phyloP scores from a whole-genome alignment of 2,113 vertebrate genomes.

The human region DNA sequence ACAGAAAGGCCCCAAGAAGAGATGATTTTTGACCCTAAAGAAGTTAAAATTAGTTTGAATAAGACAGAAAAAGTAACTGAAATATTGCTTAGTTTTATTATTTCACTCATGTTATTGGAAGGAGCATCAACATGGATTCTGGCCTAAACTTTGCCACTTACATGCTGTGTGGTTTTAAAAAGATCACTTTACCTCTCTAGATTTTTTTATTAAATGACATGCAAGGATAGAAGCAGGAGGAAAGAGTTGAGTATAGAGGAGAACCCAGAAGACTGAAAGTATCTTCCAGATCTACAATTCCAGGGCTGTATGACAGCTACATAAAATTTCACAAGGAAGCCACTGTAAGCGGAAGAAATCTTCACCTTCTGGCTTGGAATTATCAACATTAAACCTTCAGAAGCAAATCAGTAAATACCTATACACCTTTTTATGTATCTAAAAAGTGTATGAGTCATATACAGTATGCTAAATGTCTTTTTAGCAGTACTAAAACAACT shows the following conservation, averaged over 20 bases:
- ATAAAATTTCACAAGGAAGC: background rate
- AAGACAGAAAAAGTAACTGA: slow-evolving; percentile 28
- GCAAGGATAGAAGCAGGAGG: background rate
- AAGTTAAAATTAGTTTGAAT: slow-evolving; percentile 20
- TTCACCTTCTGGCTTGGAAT: background rate
- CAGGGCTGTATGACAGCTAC: background rate
- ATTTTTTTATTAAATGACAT: background rate
- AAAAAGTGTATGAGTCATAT: background rate
- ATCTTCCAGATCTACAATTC: background rate
- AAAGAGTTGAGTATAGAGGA: background rate
- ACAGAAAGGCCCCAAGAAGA: background rate
- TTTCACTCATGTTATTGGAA: background rate
- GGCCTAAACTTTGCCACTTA: background rate
- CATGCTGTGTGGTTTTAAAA: background rate
- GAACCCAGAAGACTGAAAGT: background rate
- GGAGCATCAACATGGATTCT: background rate
- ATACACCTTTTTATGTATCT: background rate
- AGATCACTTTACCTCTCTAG: background rate
- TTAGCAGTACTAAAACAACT: slow-evolving; percentile 5
- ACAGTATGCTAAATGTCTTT: background rate
- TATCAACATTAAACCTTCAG: background rate
- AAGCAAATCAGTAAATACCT: background rate
- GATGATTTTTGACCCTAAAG: background rate
- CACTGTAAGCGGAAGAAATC: background rate
- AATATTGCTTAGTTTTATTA: background rate